Percentiles rank a stretch among this genome's conserved stretches.
Conservation (phyloP, 2,888 invertebrate genomes). For the Parnassius glacialis region DNA sequence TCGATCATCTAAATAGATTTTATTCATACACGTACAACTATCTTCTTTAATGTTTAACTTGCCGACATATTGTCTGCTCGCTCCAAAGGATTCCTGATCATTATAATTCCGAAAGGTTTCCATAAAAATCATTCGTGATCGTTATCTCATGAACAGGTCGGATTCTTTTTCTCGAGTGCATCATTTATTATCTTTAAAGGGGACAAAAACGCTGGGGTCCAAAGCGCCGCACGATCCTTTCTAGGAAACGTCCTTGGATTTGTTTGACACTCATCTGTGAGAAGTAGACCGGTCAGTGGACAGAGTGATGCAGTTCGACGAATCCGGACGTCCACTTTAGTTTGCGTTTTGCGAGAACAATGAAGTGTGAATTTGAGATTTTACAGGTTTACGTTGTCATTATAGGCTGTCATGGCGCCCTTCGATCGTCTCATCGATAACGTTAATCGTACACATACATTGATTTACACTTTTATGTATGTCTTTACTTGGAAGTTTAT, state of each 20-base stretch:
- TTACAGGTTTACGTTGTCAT: conserved; percentile 41
- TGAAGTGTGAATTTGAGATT: conserved; percentile 69
- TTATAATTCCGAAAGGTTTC: conserved; percentile 79
- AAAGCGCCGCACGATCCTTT: conserved; percentile 77
- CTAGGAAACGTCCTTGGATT: conserved; percentile 72
- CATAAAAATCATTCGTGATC: conserved; percentile 78
- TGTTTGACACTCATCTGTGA: conserved; percentile 77
- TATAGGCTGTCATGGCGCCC: conserved; percentile 42
- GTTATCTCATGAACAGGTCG: conserved; percentile 78
- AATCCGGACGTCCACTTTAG: conserved; percentile 50
- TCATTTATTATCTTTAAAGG: conserved; percentile 79
- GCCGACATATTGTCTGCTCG: conserved; percentile 78
- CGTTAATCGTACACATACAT: conserved; percentile 5
- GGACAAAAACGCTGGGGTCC: conserved; percentile 71
- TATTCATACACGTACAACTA: conserved; percentile 40
- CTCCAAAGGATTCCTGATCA: conserved; percentile 75
- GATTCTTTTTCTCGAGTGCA: conserved; percentile 72
- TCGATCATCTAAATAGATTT: conserved; percentile 23
- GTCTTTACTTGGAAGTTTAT: too few relatives aligned
- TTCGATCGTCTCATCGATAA: conserved; percentile 37
- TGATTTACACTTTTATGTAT: too few relatives aligned
- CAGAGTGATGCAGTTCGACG: conserved; percentile 52
- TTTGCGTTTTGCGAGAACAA: conserved; percentile 49
- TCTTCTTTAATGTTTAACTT: conserved; percentile 45
- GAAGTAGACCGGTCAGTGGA: conserved; percentile 69